Conservation (phyloP, 2,888 invertebrate genomes). For the Xestia ashworthii region DNA sequence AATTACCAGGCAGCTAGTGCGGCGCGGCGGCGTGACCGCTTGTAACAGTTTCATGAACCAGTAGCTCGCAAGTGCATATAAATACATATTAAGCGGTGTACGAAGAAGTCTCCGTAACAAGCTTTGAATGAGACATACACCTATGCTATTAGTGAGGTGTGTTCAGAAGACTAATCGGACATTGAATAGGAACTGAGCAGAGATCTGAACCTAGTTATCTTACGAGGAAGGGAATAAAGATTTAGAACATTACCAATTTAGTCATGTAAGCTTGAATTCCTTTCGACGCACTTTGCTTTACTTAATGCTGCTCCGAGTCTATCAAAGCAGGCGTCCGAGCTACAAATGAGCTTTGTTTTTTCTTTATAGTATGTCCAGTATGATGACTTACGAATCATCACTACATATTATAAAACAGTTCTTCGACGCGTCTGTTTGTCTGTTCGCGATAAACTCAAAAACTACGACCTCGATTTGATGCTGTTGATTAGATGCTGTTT, state of each 20-base stretch:
- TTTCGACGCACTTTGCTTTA: neutral
- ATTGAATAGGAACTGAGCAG: slow-evolving; percentile 20
- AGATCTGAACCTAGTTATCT: slow-evolving; percentile 2
- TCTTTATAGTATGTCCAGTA: neutral
- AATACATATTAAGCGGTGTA: slow-evolving; percentile 42
- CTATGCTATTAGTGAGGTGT: slow-evolving; percentile 23
- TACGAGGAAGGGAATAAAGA: neutral
- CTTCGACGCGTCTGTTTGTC: too few species aligned
- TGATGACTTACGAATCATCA: neutral
- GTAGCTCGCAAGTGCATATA: slow-evolving; percentile 52
- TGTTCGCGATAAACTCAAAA: too few species aligned
- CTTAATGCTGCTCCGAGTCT: neutral
- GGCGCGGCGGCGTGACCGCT: slow-evolving; percentile 62
- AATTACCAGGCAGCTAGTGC: slow-evolving; percentile 70
- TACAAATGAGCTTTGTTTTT: neutral
- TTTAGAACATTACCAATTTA: neutral
- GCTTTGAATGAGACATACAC: slow-evolving; percentile 30
- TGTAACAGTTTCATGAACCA: slow-evolving; percentile 63
- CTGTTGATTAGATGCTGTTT: too few species aligned
- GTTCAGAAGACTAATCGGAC: slow-evolving; percentile 25
- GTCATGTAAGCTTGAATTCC: neutral
- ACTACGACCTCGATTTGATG: too few species aligned
- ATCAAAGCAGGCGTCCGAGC: neutral
- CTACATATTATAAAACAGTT: too few species aligned
- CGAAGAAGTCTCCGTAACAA: slow-evolving; percentile 29